Evolutionary conservation across 2,113 vertebrate species (phyloP).

Genomic region (Eulemur macaco): DNA sequence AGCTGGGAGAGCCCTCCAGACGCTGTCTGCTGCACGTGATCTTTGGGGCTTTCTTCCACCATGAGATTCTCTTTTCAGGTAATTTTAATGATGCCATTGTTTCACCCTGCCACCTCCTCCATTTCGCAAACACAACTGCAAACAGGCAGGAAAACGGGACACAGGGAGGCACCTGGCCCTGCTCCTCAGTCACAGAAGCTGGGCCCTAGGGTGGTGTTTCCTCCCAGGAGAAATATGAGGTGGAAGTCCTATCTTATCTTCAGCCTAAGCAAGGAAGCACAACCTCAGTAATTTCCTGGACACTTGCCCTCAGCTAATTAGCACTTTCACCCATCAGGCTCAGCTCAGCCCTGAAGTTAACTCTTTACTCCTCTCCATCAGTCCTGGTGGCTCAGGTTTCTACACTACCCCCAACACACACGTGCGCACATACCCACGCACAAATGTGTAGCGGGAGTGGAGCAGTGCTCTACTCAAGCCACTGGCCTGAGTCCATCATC

Average conservation of each 20-base stretch:
- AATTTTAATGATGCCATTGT: neutral
- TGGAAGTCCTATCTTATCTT: neutral
- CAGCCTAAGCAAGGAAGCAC: neutral
- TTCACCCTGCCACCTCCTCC: neutral
- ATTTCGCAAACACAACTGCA: neutral
- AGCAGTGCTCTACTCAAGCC: neutral
- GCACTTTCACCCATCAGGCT: slow-evolving; percentile 19
- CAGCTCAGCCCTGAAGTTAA: neutral
- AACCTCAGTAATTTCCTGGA: slow-evolving; percentile 21
- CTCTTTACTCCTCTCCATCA: neutral
- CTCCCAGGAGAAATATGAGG: neutral
- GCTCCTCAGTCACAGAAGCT: neutral
- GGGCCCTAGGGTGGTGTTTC: neutral
- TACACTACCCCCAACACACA: neutral
- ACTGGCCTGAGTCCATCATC: neutral
- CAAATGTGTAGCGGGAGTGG: neutral
- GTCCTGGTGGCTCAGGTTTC: neutral
- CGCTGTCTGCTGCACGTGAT: neutral
- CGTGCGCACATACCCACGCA: neutral
- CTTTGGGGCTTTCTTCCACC: neutral
- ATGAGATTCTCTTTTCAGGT: neutral
- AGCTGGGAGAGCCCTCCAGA: neutral
- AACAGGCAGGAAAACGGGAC: neutral
- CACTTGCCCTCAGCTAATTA: neutral
- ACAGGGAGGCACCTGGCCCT: neutral